Evolutionary conservation across 1,140 invertebrate genomes (phyloP), one percentile per base, ranked within the genome.

Genomic region (Penaeus japonicus): DNA sequence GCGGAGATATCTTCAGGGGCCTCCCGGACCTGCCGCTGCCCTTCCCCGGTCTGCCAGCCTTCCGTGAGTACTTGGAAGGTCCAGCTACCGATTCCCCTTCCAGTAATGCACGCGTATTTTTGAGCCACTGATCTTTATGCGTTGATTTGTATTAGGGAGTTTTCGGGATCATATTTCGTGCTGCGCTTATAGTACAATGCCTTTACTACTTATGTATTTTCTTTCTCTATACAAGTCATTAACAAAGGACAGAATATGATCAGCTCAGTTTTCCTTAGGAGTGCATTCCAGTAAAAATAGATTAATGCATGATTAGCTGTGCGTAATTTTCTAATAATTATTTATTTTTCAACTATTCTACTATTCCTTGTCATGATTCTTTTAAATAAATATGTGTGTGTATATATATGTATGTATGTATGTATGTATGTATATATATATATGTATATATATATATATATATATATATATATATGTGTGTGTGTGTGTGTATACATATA

Each of bases 41-140:
- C 81, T 94, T 94, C 32, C 94, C 94, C 77, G 94, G 94, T 87
- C 92, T 95, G 65, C 94, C 94, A 62, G 94, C 94, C 24, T 95
- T 95, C 90, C 91, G 94, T 95, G 92, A 95, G 94, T 94, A 91
- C 83, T 92, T 92, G 22, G 90, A 77, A 77, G 75, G 1, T 80
- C 59, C 70, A 24, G 12, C 62, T 30, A 20, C 62, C 62, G 62
- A 15, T 70, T 62, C 12, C 27, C 24, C 39, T 30, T 79, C 15
- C 15, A 79, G 39, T 35, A 20, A 53, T 15, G 22, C 17, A 12
- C 30, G 15, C 17, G 17, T 10, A 47, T 18, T 20, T 18, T 20
- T 53, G 7, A 81, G 22, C n/a, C 35, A 81, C 12, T 47, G 27
- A 20, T 20, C 20, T 53, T 55, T 18, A 55, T 70, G 62, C 5